These are phyloP conservation scores for Marmota flaviventris DNA, from an alignment of 2,113 vertebrate genomes.

Conservation along the genomic window DNA sequence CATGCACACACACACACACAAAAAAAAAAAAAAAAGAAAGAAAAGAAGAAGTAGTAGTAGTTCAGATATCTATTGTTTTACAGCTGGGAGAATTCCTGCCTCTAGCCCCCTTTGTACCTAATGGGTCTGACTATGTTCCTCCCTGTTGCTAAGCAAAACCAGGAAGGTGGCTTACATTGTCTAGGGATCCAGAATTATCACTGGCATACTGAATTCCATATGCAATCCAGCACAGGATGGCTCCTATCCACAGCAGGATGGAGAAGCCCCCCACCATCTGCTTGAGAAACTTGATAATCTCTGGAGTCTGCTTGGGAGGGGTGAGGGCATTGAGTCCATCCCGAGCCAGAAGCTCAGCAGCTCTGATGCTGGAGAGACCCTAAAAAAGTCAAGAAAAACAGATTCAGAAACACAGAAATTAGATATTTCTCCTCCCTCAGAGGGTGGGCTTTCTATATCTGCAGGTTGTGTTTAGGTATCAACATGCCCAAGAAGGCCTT, in stretches of 20 bases:
- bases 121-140: background rate
- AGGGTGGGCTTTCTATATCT: background rate
- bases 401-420: background rate
- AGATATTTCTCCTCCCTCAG: background rate
- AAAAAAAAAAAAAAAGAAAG: too few relatives aligned
- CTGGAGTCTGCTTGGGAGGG: constrained; percentile 89
- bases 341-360: constrained; percentile 87
- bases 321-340: constrained; percentile 90
- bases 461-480: background rate
- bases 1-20: too few relatives aligned
- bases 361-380: constrained; percentile 88
- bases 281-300: constrained; percentile 90
- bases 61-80: background rate
- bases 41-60: too few relatives aligned
- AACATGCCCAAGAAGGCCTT: background rate
- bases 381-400: constrained; percentile 73
- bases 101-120: background rate
- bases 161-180: constrained; percentile 85
- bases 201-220: constrained; percentile 86
- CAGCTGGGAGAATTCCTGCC: background rate
- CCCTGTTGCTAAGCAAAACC: background rate
- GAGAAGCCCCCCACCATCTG: constrained; percentile 92
- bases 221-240: constrained; percentile 89
- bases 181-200: constrained; percentile 74
- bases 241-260: constrained; percentile 90